Conservation (phyloP, 2,888 invertebrate genomes). For the Alcis repandata region DNA sequence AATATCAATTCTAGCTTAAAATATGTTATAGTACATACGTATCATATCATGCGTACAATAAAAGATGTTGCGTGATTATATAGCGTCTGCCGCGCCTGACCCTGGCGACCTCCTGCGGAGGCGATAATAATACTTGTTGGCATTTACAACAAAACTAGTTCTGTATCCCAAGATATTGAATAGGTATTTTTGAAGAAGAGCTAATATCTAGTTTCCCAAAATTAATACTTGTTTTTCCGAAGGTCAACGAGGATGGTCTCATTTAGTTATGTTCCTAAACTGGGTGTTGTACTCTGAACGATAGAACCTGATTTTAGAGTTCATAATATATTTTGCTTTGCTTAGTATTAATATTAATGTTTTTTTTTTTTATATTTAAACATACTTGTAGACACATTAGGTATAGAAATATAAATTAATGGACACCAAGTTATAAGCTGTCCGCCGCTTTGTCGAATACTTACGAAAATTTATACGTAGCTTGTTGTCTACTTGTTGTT, state of each 20-base stretch:
- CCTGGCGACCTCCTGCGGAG: slow-evolving; percentile 62
- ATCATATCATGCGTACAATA: slow-evolving; percentile 34
- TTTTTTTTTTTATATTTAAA: background rate
- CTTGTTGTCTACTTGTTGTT: too few relatives aligned
- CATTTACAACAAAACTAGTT: slow-evolving; percentile 79
- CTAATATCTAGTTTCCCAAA: slow-evolving; percentile 61
- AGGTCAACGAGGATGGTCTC: slow-evolving; percentile 51
- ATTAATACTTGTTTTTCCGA: slow-evolving; percentile 48
- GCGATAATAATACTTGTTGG: slow-evolving; percentile 79
- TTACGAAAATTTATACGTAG: too few relatives aligned
- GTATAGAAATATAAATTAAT: too few relatives aligned
- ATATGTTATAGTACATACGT: background rate
- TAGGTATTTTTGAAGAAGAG: slow-evolving; percentile 47
- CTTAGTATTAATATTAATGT: background rate
- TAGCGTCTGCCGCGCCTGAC: slow-evolving; percentile 54
- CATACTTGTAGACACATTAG: background rate
- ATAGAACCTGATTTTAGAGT: slow-evolving; percentile 14
- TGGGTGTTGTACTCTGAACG: slow-evolving; percentile 15
- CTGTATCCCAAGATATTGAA: slow-evolving; percentile 56
- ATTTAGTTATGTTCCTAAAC: slow-evolving; percentile 26
- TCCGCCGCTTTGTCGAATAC: too few relatives aligned
- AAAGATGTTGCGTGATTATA: slow-evolving; percentile 42
- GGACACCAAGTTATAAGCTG: too few relatives aligned
- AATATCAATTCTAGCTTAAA: background rate
- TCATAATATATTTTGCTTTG: background rate